phyloP scores from a whole-genome alignment of 2,113 vertebrate genomes.

The Cathartes aura region DNA sequence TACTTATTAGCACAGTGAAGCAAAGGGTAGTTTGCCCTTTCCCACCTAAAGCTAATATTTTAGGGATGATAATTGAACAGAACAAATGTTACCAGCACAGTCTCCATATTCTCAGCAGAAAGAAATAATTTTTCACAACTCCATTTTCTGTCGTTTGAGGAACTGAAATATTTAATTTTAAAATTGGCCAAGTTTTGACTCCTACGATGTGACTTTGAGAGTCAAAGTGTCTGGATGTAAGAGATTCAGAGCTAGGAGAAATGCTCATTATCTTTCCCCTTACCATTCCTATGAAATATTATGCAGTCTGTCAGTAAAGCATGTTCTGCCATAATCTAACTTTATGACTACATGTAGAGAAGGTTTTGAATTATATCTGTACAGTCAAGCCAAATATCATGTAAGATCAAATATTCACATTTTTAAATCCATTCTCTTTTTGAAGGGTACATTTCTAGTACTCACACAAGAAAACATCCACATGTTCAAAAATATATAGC shows the following conservation, averaged over 20 bases:
- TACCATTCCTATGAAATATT: not conserved
- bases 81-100: not conserved
- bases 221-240: not conserved
- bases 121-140: not conserved
- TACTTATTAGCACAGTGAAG: not conserved
- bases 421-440: not conserved
- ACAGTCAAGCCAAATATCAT: not conserved
- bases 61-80: not conserved
- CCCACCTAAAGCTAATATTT: not conserved
- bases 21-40: not conserved
- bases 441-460: not conserved
- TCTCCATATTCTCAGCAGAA: not conserved
- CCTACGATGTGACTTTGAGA: not conserved
- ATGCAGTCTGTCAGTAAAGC: not conserved
- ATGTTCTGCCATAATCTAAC: not conserved
- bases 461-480: not conserved
- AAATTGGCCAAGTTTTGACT: not conserved
- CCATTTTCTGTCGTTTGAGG: not conserved
- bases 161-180: not conserved
- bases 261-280: not conserved
- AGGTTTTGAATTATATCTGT: not conserved
- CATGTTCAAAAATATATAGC: not conserved
- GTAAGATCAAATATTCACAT: not conserved
- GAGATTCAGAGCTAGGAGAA: not conserved
- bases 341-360: not conserved